phyloP scores from a whole-genome alignment of 2,797 vertebrate species.

The Sebastes nivosus region DNA sequence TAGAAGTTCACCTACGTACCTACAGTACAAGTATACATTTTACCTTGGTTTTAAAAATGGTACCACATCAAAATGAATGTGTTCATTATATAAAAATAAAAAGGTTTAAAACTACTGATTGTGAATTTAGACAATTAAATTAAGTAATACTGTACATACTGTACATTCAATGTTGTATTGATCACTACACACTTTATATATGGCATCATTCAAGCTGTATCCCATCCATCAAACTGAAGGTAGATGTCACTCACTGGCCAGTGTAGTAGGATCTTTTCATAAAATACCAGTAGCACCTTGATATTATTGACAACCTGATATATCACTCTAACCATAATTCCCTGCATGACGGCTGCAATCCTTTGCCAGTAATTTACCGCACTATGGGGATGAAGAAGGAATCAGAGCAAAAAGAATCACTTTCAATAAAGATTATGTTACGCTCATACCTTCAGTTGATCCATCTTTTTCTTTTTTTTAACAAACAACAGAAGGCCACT shows the following conservation, averaged over 20 bases:
- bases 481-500: too few relatives aligned
- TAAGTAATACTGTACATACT: neutral
- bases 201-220: neutral
- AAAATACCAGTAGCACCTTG: neutral
- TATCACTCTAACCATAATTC: neutral
- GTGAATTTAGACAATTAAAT: too few relatives aligned
- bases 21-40: neutral
- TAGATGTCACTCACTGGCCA: neutral
- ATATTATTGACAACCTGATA: neutral
- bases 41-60: neutral
- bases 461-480: too few relatives aligned
- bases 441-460: neutral
- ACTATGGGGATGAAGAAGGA: neutral
- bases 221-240: neutral
- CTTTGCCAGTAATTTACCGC: neutral
- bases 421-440: neutral
- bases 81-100: neutral
- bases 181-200: neutral
- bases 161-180: neutral
- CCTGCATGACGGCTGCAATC: neutral
- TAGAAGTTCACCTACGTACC: neutral
- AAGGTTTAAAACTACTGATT: neutral
- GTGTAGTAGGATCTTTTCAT: too few relatives aligned
- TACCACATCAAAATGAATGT: fast-evolving
- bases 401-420: neutral